Evolutionary conservation across 2,888 invertebrate species (phyloP).

Genomic region (Tinea semifulvella): DNA sequence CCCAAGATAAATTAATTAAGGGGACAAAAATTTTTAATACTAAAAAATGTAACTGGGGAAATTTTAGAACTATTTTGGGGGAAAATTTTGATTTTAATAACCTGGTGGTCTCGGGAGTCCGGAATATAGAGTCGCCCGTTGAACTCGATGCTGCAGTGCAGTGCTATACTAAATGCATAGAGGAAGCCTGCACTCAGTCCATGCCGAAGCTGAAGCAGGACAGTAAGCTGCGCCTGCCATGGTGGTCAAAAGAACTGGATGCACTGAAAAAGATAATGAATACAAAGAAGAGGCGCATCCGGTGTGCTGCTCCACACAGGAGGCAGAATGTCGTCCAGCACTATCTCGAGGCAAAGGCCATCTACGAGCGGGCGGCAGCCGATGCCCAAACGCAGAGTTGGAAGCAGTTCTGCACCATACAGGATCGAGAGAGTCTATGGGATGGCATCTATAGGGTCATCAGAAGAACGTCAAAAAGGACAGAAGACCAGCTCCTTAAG

Average conservation of each 20-base stretch:
- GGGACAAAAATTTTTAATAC: conserved; percentile 4
- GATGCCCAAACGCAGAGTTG: conserved; percentile 16
- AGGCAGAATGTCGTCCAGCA: background rate
- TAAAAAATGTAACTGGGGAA: conserved; percentile 4
- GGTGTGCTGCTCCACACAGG: conserved; percentile 7
- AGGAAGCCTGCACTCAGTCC: background rate
- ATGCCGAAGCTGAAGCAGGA: background rate
- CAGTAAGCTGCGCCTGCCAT: background rate
- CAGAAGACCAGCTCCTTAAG: background rate
- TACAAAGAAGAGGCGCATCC: conserved; percentile 12
- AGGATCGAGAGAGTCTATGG: conserved; percentile 17
- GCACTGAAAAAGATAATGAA: background rate
- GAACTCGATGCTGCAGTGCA: background rate
- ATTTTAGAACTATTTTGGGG: background rate
- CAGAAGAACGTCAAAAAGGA: background rate
- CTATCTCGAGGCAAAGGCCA: conserved; percentile 9
- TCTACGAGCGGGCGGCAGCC: background rate
- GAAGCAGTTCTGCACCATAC: conserved; percentile 17
- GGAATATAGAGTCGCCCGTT: background rate
- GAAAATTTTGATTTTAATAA: background rate
- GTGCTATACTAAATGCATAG: background rate
- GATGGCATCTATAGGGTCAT: conserved; percentile 19
- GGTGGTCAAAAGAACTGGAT: conserved; percentile 13
- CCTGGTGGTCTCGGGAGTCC: background rate
- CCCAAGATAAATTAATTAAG: background rate